A percentile compares a stretch with the other conserved stretches of the same genome.
phyloP scores from a whole-genome alignment of 2,888 invertebrate species.

The Crocallis elinguaria region DNA sequence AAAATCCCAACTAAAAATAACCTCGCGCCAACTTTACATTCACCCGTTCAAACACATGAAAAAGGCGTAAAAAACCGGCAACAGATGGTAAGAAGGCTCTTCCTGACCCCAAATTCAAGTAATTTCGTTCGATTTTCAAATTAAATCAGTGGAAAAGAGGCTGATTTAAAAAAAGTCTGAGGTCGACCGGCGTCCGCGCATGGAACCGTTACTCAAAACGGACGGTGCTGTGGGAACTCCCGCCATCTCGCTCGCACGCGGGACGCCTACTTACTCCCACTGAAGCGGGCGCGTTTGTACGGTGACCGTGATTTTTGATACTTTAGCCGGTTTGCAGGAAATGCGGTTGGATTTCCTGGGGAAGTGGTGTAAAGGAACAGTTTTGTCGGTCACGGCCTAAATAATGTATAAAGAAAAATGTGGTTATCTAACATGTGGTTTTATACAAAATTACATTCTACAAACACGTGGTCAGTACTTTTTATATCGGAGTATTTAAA shows the following conservation, averaged over 20 bases:
- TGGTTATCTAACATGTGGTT: not conserved
- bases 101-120: conserved; percentile 46
- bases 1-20: conserved; percentile 49
- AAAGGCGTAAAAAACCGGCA: conserved; percentile 13
- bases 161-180: conserved; percentile 59
- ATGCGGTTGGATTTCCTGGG: conserved; percentile 9
- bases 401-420: not conserved
- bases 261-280: conserved; percentile 72
- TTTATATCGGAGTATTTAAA: no score
- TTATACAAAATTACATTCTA: no score
- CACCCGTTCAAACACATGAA: not conserved
- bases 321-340: conserved; percentile 45
- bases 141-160: conserved; percentile 61
- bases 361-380: conserved; percentile 3
- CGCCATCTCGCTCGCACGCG: conserved; percentile 59
- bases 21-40: conserved; percentile 5
- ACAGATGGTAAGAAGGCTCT: conserved; percentile 41
- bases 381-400: conserved; percentile 4
- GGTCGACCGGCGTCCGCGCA: conserved; percentile 64
- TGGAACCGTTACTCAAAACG: conserved; percentile 60
- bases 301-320: conserved; percentile 62
- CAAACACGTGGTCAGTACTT: no score
- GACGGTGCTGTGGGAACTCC: conserved; percentile 41
- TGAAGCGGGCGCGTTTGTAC: conserved; percentile 55
- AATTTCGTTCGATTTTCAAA: conserved; percentile 65